Percentiles rank a stretch among this genome's conserved stretches.
phyloP scores from a whole-genome alignment of 2,888 invertebrate genomes.

The Thalpophila matura region DNA sequence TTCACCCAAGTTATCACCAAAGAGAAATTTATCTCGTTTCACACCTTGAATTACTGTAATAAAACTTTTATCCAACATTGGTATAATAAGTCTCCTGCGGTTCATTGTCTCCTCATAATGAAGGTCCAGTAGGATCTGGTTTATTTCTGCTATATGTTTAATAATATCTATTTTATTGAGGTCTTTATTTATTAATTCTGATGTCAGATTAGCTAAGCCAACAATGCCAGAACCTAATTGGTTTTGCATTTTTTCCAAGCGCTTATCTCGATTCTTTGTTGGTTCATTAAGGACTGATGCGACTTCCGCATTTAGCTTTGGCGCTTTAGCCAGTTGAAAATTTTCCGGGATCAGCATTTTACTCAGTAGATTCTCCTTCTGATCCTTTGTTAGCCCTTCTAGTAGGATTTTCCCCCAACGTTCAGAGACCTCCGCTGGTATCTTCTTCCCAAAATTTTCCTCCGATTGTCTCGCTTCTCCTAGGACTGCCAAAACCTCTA shows the following conservation, averaged over 20 bases:
- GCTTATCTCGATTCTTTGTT: background rate
- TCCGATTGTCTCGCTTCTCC: no score
- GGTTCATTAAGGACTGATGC: background rate
- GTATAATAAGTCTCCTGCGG: no score
- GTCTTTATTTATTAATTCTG: background rate
- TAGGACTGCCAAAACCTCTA: no score
- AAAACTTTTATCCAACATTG: background rate
- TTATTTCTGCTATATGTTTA: background rate
- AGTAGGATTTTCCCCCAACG: background rate
- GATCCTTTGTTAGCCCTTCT: background rate
- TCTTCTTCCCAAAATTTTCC: no score
- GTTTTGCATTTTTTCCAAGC: no score
- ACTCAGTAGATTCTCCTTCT: background rate
- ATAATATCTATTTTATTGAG: background rate
- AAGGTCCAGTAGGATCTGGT: background rate
- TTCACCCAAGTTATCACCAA: background rate
- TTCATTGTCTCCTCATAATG: no score
- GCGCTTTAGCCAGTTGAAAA: background rate
- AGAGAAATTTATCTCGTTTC: background rate
- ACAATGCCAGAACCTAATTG: background rate
- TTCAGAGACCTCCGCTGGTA: no score
- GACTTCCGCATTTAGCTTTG: background rate
- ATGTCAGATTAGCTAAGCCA: background rate
- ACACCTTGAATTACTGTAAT: background rate
- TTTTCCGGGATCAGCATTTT: constrained; percentile 3